Evolutionary conservation across 1,140 invertebrate genomes (phyloP).

Genomic region (Capitella teleta): DNA sequence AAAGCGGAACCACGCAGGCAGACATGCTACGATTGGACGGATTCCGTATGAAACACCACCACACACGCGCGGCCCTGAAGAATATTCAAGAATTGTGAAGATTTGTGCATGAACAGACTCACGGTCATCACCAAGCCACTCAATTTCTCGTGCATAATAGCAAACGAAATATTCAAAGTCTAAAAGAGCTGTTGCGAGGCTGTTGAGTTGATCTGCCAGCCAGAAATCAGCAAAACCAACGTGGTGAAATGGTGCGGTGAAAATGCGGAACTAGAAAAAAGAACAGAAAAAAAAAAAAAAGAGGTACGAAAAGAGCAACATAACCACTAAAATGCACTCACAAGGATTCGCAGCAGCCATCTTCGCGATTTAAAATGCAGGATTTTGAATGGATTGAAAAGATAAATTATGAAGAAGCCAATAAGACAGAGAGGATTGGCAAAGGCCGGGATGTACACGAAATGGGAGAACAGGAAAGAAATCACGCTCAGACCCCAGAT

Average conservation of each 20-base stretch:
- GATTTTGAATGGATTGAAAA: slow-evolving; percentile 87
- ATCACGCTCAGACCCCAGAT: slow-evolving; percentile 78
- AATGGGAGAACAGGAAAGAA: slow-evolving; percentile 64
- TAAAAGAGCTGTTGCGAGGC: slow-evolving; percentile 72
- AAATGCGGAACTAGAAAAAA: slow-evolving; percentile 57
- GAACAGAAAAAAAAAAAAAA: not conserved
- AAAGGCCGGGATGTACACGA: slow-evolving; percentile 55
- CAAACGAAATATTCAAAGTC: slow-evolving; percentile 87
- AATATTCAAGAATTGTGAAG: not conserved
- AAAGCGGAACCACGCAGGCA: slow-evolving; percentile 94
- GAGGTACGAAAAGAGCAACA: no score
- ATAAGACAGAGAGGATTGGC: slow-evolving; percentile 78
- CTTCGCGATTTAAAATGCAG: slow-evolving; percentile 76
- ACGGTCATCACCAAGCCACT: slow-evolving; percentile 20
- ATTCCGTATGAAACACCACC: slow-evolving; percentile 25
- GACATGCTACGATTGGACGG: slow-evolving; percentile 63
- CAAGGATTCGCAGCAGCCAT: slow-evolving; percentile 51
- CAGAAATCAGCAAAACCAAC: slow-evolving; percentile 99
- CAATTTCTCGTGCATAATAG: slow-evolving; percentile 44
- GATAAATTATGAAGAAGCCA: slow-evolving; percentile 72
- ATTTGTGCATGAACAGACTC: not conserved
- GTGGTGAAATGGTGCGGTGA: slow-evolving; percentile 85
- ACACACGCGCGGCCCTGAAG: slow-evolving; percentile 1
- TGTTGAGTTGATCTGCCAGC: slow-evolving; percentile 97
- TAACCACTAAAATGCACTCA: slow-evolving; percentile 31